Conservation (phyloP, 2,888 invertebrate species). For the Agrotis ipsilon region DNA sequence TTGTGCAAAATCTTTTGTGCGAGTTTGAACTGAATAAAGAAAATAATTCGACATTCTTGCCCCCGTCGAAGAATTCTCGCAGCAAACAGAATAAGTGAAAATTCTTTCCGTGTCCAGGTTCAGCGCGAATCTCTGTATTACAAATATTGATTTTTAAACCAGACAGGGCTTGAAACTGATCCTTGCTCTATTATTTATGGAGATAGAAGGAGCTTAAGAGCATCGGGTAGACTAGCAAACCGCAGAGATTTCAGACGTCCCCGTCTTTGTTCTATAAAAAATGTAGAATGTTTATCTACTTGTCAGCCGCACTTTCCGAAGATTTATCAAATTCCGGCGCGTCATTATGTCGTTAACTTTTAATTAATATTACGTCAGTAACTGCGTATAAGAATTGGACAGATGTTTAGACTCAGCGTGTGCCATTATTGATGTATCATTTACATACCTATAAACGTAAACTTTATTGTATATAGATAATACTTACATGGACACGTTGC, state of each 20-base stretch:
- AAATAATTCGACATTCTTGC: constrained; percentile 54
- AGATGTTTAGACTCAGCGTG: constrained; percentile 53
- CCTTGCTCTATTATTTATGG: constrained; percentile 54
- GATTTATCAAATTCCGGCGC: constrained; percentile 53
- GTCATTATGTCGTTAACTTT: constrained; percentile 52
- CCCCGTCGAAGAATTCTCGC: constrained; percentile 31
- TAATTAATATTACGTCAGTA: constrained; percentile 62
- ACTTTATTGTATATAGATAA: constrained; percentile 8
- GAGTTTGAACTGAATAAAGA: constrained; percentile 50
- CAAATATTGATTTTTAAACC: constrained; percentile 61
- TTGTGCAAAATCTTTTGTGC: constrained; percentile 39
- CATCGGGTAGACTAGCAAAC: constrained; percentile 33
- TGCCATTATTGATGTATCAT: constrained; percentile 39
- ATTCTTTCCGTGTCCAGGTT: constrained; percentile 52
- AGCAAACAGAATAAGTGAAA: constrained; percentile 48
- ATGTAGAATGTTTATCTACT: constrained; percentile 30
- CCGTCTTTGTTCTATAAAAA: constrained; percentile 38
- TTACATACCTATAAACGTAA: constrained; percentile 26
- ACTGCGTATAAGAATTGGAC: constrained; percentile 40
- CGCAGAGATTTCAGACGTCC: constrained; percentile 14
- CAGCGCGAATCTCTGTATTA: constrained; percentile 49
- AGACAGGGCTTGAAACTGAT: constrained; percentile 61
- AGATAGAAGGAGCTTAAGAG: constrained; percentile 45
- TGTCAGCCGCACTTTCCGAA: constrained; percentile 45
- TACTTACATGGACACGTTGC: constrained; percentile 61